Base-by-base conservation (phyloP, 2,113 vertebrate genomes). In the Cricetomys ansorgei region DNA sequence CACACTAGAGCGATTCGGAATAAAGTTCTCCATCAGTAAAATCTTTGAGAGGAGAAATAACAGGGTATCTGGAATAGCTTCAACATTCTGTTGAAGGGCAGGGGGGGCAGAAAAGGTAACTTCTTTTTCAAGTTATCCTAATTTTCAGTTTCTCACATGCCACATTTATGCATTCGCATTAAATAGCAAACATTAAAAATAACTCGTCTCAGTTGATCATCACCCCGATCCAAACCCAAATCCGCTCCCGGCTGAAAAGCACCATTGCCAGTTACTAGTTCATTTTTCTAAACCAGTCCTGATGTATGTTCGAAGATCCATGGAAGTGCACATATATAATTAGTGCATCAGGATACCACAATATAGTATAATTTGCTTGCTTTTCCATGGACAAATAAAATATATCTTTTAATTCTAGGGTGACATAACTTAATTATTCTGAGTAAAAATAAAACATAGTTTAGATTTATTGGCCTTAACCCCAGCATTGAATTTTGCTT, bases 401-500 rank as follows among this genome's bases (percentile, higher is more conserved):
- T 59, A 73, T 83, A 91, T 34, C 62, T 84, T 96, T 94, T 90
- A 94, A 95, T 73, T 92, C 73, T 90, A 88, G 50, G 15, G 81
- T 62, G 64, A 2, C 3, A 64, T 75, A 76, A 95, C 85, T 96
- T 93, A 94, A 95, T 83, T 96, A 87, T 90, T 90, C 31, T 37
- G 37, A 88, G 64, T 5, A 94, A 89, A 89, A 96, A 77, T 84
- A 85, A 94, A 96, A 95, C 53, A 81, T 64, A 84, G 96, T 59
- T 92, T 80, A 9, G 67, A 91, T 88, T 50, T 81, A 67, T 12
- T 76, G 34, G 17, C 59, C 67, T 87, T 23, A 55, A 55, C 96
- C 48, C 2, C 81, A 93, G 21, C 59, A 59, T 1, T 92, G 37
- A 96, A 81, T 91, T 96, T 88, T 93, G 64, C 62, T 72, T 76